phyloP scores from a whole-genome alignment of 2,888 invertebrate species.

The Elysia crispata region DNA sequence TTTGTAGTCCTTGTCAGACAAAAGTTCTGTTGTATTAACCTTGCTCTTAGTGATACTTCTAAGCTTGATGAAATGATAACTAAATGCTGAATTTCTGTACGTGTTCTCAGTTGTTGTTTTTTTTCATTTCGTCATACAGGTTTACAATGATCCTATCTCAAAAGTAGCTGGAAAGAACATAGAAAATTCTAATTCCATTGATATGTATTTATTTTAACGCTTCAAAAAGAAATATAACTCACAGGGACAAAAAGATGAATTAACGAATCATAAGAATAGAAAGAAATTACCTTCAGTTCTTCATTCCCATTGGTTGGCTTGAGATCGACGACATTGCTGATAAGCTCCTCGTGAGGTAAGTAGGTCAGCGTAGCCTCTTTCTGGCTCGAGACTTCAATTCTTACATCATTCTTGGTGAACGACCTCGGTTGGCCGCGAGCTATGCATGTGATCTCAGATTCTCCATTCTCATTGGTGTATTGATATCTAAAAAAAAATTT shows the following conservation, averaged over 20 bases:
- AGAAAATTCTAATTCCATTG: too few relatives aligned
- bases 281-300: conserved; percentile 44
- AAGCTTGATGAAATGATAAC: too few relatives aligned
- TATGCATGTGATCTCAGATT: conserved; percentile 47
- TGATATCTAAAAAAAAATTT: conserved; percentile 43
- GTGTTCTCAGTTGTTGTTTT: too few relatives aligned
- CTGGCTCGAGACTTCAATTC: conserved; percentile 58
- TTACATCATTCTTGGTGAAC: conserved; percentile 58
- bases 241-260: neutral
- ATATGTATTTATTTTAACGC: too few relatives aligned
- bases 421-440: conserved; percentile 59
- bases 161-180: too few relatives aligned
- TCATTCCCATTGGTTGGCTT: conserved; percentile 41
- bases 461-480: conserved; percentile 30
- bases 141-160: too few relatives aligned
- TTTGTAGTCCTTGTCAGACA: too few relatives aligned
- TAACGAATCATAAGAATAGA: neutral
- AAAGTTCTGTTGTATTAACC: too few relatives aligned
- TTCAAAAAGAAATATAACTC: too few relatives aligned
- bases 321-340: conserved; percentile 64
- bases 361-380: conserved; percentile 60
- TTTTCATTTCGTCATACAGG: too few relatives aligned
- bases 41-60: too few relatives aligned
- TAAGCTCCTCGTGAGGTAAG: conserved; percentile 67
- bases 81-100: too few relatives aligned